Conservation (phyloP, 1,140 invertebrate genomes). For the Batillaria attramentaria region DNA sequence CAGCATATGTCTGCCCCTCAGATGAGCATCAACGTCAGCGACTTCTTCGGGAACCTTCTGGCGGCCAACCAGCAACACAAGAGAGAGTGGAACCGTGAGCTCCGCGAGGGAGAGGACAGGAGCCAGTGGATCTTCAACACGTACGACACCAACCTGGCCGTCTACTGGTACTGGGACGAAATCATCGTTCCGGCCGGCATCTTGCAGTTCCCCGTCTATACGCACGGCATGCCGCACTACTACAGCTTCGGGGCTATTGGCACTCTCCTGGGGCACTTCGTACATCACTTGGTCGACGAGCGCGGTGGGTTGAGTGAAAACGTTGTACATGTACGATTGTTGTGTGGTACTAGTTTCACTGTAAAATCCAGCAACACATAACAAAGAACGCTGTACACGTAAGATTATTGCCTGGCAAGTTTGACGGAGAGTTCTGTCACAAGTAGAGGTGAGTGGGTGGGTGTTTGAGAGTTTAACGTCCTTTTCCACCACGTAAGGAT, state of each 20-base stretch:
- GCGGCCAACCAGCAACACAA: conserved; percentile 46
- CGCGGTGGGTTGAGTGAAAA: conserved; percentile 37
- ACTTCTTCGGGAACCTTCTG: conserved; percentile 60
- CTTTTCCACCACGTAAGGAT: no score
- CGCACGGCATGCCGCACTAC: conserved; percentile 43
- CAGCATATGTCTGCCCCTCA: no score
- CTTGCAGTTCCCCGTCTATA: conserved; percentile 59
- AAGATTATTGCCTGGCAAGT: neutral
- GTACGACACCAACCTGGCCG: conserved; percentile 45
- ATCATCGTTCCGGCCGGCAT: conserved; percentile 59
- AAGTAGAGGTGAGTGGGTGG: no score
- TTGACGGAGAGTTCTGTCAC: neutral
- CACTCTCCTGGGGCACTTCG: conserved; percentile 43
- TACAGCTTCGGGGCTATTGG: conserved; percentile 55
- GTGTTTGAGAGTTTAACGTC: no score
- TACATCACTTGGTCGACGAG: conserved; percentile 52
- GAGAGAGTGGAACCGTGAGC: conserved; percentile 45
- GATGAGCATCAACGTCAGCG: conserved; percentile 52
- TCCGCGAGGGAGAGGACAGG: conserved; percentile 47
- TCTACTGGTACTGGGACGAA: conserved; percentile 60
- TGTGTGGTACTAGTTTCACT: no score
- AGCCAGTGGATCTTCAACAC: conserved; percentile 49
- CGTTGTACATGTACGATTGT: no score
- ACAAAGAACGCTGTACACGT: neutral
- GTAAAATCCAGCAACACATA: no score